Conservation (phyloP, 1,140 invertebrate genomes). For the Stenopsyche tienmushanensis region DNA sequence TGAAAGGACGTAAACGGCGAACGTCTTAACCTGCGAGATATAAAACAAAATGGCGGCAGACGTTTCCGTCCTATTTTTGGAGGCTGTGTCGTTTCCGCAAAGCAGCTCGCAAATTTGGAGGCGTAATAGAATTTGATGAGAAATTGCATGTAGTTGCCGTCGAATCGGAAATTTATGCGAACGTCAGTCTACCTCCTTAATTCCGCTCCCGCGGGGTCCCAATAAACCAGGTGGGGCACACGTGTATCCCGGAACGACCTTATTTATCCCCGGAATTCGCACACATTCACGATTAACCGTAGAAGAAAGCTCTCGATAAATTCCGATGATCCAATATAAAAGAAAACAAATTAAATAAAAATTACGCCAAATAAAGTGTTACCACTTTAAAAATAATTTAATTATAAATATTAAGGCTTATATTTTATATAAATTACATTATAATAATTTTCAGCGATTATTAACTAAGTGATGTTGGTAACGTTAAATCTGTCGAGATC, state of each 20-base stretch:
- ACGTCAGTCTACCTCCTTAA: slow-evolving; percentile 20
- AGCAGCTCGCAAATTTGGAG: slow-evolving; percentile 7
- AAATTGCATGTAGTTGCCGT: slow-evolving; percentile 20
- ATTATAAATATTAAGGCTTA: too few relatives aligned
- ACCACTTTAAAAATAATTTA: too few relatives aligned
- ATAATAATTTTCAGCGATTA: too few relatives aligned
- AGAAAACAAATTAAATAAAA: too few relatives aligned
- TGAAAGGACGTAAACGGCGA: too few relatives aligned
- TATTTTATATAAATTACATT: too few relatives aligned
- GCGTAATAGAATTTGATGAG: slow-evolving; percentile 25
- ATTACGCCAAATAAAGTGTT: too few relatives aligned
- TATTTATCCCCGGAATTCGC: slow-evolving; percentile 4
- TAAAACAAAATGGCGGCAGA: not conserved
- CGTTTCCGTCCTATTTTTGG: not conserved
- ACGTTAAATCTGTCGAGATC: too few relatives aligned
- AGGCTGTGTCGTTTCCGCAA: slow-evolving; percentile 8
- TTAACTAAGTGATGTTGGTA: too few relatives aligned
- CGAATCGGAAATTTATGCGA: slow-evolving; percentile 24
- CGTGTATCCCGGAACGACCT: slow-evolving; percentile 6
- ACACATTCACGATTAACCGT: too few relatives aligned
- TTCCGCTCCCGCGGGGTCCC: slow-evolving; percentile 1
- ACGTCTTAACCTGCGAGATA: not conserved
- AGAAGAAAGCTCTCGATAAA: too few relatives aligned
- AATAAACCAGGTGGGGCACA: slow-evolving; percentile 14
- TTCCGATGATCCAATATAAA: too few relatives aligned